phyloP scores from a whole-genome alignment of 37 sponge, comb jelly and placozoan species.

The Oopsacas minuta region DNA sequence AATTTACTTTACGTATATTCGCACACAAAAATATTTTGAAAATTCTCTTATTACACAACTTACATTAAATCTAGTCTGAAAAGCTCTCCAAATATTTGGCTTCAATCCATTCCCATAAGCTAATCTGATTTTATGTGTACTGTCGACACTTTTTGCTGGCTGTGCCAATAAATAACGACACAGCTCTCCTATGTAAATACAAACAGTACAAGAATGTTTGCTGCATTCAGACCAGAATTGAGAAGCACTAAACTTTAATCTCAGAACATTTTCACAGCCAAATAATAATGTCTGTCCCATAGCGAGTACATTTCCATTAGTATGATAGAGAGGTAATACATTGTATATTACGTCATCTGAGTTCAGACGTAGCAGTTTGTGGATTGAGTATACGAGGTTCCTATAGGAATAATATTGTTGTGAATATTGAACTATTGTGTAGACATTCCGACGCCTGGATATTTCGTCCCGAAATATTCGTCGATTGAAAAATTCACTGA shows the following conservation, averaged over 20 bases:
- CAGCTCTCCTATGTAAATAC: slow-evolving; percentile 67
- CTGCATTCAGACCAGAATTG: slow-evolving; percentile 67
- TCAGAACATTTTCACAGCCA: slow-evolving; percentile 46
- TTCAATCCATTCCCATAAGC: slow-evolving; percentile 68
- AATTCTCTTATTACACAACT: too few relatives aligned
- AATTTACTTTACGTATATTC: too few relatives aligned
- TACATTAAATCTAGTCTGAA: slow-evolving; percentile 43
- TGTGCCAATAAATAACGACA: slow-evolving; percentile 59
- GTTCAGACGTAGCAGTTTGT: slow-evolving; percentile 12
- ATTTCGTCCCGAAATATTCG: too few relatives aligned
- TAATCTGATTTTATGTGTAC: slow-evolving; percentile 36
- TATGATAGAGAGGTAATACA: slow-evolving; percentile 66
- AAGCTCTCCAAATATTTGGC: slow-evolving; percentile 47
- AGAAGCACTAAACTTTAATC: slow-evolving; percentile 61
- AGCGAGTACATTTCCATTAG: slow-evolving; percentile 41
- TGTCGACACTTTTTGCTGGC: slow-evolving; percentile 34
- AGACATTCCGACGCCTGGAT: too few relatives aligned
- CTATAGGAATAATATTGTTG: too few relatives aligned
- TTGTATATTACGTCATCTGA: slow-evolving; percentile 49
- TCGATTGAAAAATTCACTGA: too few relatives aligned
- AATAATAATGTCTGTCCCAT: slow-evolving; percentile 39
- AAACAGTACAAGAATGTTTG: slow-evolving; percentile 60
- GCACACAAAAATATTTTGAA: too few relatives aligned
- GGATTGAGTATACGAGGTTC: neutral
- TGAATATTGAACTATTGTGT: too few relatives aligned